A percentile compares a stretch with the other conserved stretches of the same genome.
phyloP scores from a whole-genome alignment of 2,888 invertebrate species.

The Ophioninae sp. region DNA sequence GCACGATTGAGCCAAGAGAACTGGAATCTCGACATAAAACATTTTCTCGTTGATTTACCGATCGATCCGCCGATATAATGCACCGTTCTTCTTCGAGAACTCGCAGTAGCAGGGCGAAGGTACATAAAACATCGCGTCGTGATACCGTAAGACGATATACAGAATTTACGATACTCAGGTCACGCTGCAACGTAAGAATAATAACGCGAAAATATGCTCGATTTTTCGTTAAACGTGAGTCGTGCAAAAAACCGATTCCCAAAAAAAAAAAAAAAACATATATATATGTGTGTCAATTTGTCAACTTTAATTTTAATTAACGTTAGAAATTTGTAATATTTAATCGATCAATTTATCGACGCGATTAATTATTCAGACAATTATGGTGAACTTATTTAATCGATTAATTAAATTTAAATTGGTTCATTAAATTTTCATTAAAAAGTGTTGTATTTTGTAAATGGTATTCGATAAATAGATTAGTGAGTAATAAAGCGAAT shows the following conservation, averaged over 20 bases:
- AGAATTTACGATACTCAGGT: background rate
- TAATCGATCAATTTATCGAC: no score
- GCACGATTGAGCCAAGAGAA: conserved; percentile 4
- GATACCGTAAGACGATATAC: conserved; percentile 26
- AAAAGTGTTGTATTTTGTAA: no score
- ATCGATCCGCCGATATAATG: conserved; percentile 30
- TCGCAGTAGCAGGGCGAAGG: background rate
- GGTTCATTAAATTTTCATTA: no score
- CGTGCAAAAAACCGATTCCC: background rate
- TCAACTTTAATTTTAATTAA: no score
- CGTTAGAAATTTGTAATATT: no score
- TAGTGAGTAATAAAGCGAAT: no score
- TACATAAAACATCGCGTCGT: conserved; percentile 21
- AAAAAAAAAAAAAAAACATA: no score
- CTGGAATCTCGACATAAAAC: conserved; percentile 30
- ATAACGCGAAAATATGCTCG: background rate
- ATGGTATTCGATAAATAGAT: no score
- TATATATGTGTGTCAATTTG: no score
- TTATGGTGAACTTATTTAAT: no score
- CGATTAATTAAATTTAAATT: no score
- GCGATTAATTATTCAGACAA: no score
- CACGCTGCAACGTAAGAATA: background rate
- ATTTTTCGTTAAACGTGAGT: background rate
- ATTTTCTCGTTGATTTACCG: conserved; percentile 44
- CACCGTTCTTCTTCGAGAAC: conserved; percentile 55